Percentiles rank a stretch among this genome's conserved stretches.
Evolutionary conservation across 2,797 vertebrate species (phyloP).

Genomic region (Valencia hispanica): DNA sequence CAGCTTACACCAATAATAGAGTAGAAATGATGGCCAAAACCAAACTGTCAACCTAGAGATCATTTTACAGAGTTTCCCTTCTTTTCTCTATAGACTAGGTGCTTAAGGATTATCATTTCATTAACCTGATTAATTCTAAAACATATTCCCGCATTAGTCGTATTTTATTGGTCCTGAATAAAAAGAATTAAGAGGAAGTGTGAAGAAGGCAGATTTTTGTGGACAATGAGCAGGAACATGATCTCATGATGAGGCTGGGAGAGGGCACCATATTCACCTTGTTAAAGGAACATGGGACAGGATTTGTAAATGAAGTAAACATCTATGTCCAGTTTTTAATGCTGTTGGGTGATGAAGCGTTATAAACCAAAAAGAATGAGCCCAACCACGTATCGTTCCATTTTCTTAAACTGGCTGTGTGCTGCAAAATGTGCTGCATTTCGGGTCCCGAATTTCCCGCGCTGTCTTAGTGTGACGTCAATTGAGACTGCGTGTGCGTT

Average conservation of each 20-base stretch:
- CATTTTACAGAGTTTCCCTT: not conserved
- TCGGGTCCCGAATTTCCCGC: too few relatives aligned
- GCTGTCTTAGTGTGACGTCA: too few relatives aligned
- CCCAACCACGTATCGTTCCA: too few relatives aligned
- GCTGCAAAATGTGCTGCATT: too few relatives aligned
- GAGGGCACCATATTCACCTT: not conserved
- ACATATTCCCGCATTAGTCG: not conserved
- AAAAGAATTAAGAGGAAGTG: not conserved
- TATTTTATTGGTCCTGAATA: not conserved
- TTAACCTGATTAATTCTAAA: not conserved
- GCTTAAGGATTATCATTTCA: not conserved
- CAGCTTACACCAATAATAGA: not conserved
- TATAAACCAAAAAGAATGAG: too few relatives aligned
- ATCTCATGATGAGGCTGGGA: too few relatives aligned
- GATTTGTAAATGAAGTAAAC: too few relatives aligned
- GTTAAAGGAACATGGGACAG: too few relatives aligned
- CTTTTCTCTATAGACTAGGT: not conserved
- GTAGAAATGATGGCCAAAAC: slow-evolving; percentile 2
- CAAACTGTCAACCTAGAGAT: not conserved
- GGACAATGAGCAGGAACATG: not conserved
- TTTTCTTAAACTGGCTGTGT: too few relatives aligned
- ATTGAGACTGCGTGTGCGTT: too few relatives aligned
- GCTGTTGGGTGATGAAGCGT: too few relatives aligned
- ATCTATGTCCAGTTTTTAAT: too few relatives aligned
- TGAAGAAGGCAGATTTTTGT: not conserved